Base-by-base conservation (phyloP, 2,113 vertebrate species). In the Tragelaphus imberbis region DNA sequence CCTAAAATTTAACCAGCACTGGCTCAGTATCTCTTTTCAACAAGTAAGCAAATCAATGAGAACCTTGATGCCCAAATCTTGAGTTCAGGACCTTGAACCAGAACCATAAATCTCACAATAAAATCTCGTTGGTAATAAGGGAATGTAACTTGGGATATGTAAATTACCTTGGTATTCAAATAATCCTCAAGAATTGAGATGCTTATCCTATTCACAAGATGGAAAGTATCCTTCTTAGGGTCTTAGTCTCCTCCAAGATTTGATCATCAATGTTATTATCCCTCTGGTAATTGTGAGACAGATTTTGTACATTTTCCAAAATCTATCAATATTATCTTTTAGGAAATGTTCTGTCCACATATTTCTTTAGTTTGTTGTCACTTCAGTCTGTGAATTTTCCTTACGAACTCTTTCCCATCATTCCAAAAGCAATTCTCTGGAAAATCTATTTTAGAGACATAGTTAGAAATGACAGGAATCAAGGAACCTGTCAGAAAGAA, bases 401-500 rank as follows among this genome's bases (percentile, higher is more conserved):
- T 87, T 86, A 79, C 12, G 19, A 94, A 84, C 2, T 91, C 90
- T 91, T 92, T 19, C 49, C 82, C 56, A 63, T 84, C n/a, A 77
- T 88, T 97, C 84, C 93, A 61, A 93, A 91, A 88, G 19, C 21
- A 92, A 28, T 93, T 90, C 59, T 80, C 61, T 59, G n/a, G 68
- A 94, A 97, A 91, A 56, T 44, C 36, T 91, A 55, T 90, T 97
- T 97, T 90, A 93, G 23, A 91, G 71, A 59, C 47, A 27, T 65
- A 94, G 65, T 91, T 79, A 94, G 36, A 93, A 93, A 93, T 71
- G 84, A 87, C 25, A 91, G n/a, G 44, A 97, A 30, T 96, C 96
- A 96, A 94, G 68, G 94, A 95, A 88, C 75, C 56, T 6, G 15
- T 85, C 86, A 96, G 56, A 88, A 93, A 80, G 63, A 96, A 92